Evolutionary conservation across 2,797 vertebrate genomes (phyloP).

Genomic region (Crenuchus spilurus): DNA sequence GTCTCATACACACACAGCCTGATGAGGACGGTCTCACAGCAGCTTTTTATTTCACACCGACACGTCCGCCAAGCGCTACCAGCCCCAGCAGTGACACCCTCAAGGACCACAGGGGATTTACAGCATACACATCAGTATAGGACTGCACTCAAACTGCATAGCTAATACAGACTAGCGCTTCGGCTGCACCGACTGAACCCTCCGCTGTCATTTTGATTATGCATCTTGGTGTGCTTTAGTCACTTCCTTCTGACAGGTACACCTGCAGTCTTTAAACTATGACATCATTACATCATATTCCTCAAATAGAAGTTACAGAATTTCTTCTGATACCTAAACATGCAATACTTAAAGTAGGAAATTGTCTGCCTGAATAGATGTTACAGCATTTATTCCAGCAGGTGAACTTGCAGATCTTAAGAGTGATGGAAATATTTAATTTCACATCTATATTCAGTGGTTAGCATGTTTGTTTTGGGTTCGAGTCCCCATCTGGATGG

Average conservation of each 20-base stretch:
- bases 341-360: no score
- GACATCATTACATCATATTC: not conserved
- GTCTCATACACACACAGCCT: conserved; percentile 25
- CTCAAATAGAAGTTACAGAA: not conserved
- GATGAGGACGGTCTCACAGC: conserved; percentile 25
- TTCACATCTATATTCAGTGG: no score
- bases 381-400: not conserved
- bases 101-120: conserved; percentile 16
- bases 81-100: not conserved
- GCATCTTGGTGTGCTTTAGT: not conserved
- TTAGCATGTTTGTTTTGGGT: no score
- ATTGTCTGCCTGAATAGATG: not conserved
- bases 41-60: conserved; percentile 36
- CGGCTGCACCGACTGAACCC: no score
- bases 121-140: not conserved
- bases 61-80: conserved; percentile 2
- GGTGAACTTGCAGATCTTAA: not conserved
- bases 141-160: not conserved
- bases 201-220: not conserved
- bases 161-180: not conserved
- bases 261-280: not conserved
- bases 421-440: no score
- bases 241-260: not conserved
- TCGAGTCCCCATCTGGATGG: no score
- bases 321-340: not conserved